Evolutionary conservation across 2,113 vertebrate species (phyloP), one percentile per base, ranked within the genome.

Genomic region (Cottus gobio): DNA sequence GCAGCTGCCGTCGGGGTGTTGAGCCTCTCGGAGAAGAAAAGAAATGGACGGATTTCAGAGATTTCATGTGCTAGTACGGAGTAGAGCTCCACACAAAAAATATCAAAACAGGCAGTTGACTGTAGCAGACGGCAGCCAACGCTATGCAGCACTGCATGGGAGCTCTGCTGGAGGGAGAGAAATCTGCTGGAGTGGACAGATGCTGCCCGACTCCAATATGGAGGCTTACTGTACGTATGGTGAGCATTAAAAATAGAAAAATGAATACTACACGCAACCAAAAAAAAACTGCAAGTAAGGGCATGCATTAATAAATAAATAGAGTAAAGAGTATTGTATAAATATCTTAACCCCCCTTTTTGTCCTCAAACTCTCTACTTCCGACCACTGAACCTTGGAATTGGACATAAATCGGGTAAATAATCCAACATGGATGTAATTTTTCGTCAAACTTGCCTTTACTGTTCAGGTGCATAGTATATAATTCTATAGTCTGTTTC

Each of bases 1-100:
- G 37, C 82, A 44, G 73, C 84, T 73, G 81, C 85, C 84, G 88
- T 60, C 75, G 83, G 80, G 80, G 63, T 75, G 87, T 72, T 63
- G 58, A 67, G 74, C 85, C 64, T 76, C 79, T 71, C 67, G 52
- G 46, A 64, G 67, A 34, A 34, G 34, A 6, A 34, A 34, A 34
- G 6, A 24, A 22, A 68, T 68, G 48, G 67, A 64, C 74, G 83
- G 76, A 65, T n/a, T n/a, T n/a, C n/a, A n/a, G n/a, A n/a, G n/a
- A n/a, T n/a, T n/a, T n/a, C n/a, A n/a, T n/a, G n/a, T n/a, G n/a
- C n/a, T 75, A 20, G 57, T 9, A 50, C 31, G 15, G 71, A 42
- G 57, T 62, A 62, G 74, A 74, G 74, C 80, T 50, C 67, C 24
- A 67, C 75, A 57, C 16, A 31, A 31, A 34, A 4, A 6, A 56